Conservation (phyloP, 2,888 invertebrate genomes). For the Drosophila neonasuta region DNA sequence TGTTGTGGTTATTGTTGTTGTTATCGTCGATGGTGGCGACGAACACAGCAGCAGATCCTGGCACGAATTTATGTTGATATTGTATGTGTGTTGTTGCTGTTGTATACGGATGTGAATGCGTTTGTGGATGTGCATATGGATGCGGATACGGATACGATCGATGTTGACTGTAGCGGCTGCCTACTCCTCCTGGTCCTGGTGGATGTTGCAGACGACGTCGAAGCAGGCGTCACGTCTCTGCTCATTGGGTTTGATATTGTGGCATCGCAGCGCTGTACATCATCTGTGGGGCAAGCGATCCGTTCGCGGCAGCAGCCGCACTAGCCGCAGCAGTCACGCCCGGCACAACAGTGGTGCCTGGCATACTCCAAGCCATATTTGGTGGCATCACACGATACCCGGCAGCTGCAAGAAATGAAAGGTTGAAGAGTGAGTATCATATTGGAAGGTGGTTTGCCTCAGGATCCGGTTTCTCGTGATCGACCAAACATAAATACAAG, state of each 20-base stretch:
- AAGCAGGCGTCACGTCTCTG: constrained; percentile 78
- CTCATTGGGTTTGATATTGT: constrained; percentile 94
- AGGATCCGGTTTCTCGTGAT: neutral
- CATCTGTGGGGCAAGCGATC: constrained; percentile 85
- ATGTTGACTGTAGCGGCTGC: constrained; percentile 57
- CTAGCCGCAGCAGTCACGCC: constrained; percentile 83
- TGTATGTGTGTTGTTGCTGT: constrained; percentile 39
- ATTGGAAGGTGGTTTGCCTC: too few relatives aligned
- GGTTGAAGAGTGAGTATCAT: neutral
- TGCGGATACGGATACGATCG: constrained; percentile 44
- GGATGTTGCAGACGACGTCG: constrained; percentile 72
- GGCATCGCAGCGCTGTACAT: constrained; percentile 89
- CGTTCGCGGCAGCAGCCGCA: constrained; percentile 83
- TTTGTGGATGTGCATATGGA: constrained; percentile 42
- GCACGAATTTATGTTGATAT: constrained; percentile 40
- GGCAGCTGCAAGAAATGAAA: constrained; percentile 58
- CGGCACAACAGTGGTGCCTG: constrained; percentile 83
- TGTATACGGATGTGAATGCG: constrained; percentile 25
- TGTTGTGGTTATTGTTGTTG: constrained; percentile 28
- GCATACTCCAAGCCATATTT: constrained; percentile 83
- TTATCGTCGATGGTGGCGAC: constrained; percentile 20
- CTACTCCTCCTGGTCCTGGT: constrained; percentile 28
- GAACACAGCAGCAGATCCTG: constrained; percentile 40
- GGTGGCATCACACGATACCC: constrained; percentile 86
- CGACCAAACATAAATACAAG: too few relatives aligned